phyloP scores from a whole-genome alignment of 2,113 vertebrate species.

The Gobiocypris rarus region DNA sequence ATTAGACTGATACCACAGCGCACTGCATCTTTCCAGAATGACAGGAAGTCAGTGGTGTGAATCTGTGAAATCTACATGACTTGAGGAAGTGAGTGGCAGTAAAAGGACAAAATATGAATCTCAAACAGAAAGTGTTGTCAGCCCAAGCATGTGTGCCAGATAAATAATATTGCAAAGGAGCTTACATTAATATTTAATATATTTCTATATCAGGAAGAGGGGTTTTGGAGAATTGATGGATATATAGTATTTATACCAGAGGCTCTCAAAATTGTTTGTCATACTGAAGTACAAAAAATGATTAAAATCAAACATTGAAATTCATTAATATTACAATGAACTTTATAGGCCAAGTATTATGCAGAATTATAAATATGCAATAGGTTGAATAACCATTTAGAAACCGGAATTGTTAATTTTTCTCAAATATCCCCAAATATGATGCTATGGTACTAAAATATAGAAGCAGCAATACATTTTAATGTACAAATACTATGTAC shows the following conservation, averaged over 20 bases:
- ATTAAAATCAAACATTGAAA: neutral
- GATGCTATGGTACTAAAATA: neutral
- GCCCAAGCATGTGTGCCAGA: neutral
- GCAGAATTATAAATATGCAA: neutral
- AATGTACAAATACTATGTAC: no score
- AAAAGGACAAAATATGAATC: slow-evolving; percentile 11
- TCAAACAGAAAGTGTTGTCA: neutral
- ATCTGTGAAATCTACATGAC: slow-evolving; percentile 33
- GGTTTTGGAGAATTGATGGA: no score
- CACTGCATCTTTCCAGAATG: slow-evolving; percentile 18
- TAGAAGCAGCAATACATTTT: neutral
- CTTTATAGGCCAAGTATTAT: neutral
- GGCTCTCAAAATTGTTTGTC: neutral
- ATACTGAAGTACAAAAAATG: neutral
- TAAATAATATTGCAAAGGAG: neutral
- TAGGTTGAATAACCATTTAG: neutral
- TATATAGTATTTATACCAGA: neutral
- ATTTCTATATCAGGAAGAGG: neutral
- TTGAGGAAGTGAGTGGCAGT: neutral
- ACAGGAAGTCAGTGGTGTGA: slow-evolving; percentile 12
- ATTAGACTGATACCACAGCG: slow-evolving; percentile 7
- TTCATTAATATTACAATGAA: neutral
- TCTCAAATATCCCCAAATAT: neutral
- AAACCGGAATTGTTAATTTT: no score
- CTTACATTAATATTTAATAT: neutral